These are phyloP conservation scores for Dermolepida albohirtum DNA, from an alignment of 2,888 invertebrate species.

Conservation along the genomic window DNA sequence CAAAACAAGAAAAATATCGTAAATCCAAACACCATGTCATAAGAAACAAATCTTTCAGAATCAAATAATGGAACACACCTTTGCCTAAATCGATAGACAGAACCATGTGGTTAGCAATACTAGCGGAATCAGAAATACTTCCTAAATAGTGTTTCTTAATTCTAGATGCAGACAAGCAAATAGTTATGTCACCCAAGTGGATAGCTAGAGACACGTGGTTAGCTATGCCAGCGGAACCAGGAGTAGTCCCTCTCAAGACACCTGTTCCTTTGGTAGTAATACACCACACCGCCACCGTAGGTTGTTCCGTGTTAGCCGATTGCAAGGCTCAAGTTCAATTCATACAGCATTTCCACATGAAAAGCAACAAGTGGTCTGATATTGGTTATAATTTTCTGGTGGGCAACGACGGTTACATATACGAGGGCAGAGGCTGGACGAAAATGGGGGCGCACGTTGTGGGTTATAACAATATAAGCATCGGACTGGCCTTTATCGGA, in stretches of 20 bases:
- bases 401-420: slow-evolving; percentile 81
- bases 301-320: slow-evolving; percentile 65
- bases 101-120: slow-evolving; percentile 77
- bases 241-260: slow-evolving; percentile 29
- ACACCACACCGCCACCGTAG: slow-evolving; percentile 7
- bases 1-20: too few relatives aligned
- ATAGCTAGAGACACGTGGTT: slow-evolving; percentile 73
- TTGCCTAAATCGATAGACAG: slow-evolving; percentile 62
- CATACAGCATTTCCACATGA: slow-evolving; percentile 79
- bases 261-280: slow-evolving; percentile 16
- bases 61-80: too few relatives aligned
- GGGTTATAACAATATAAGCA: slow-evolving; percentile 74
- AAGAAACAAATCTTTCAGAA: too few relatives aligned
- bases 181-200: background rate
- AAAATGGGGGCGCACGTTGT: slow-evolving; percentile 77
- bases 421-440: slow-evolving; percentile 83
- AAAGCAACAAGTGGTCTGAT: slow-evolving; percentile 73
- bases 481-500: slow-evolving; percentile 80
- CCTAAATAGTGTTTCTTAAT: background rate
- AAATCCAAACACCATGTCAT: too few relatives aligned
- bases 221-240: slow-evolving; percentile 70
- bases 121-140: slow-evolving; percentile 59
- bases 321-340: slow-evolving; percentile 72
- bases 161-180: slow-evolving; percentile 22
- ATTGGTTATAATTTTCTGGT: slow-evolving; percentile 84